phyloP scores from a whole-genome alignment of 1,140 invertebrate species.

The Drosophila biarmipes region DNA sequence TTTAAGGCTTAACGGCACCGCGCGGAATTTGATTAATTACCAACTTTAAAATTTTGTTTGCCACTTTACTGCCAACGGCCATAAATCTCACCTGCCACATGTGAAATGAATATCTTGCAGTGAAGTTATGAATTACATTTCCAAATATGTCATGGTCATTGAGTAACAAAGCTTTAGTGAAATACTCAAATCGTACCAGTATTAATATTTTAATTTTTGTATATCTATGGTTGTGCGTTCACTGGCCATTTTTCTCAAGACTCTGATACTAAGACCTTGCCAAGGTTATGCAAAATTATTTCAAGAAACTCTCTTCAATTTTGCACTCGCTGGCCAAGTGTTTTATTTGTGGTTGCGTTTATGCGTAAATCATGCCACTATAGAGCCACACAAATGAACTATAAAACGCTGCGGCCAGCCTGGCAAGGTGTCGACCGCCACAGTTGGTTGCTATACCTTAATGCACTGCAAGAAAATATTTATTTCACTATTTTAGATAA shows the following conservation, averaged over 20 bases:
- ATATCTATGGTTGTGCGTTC: no score
- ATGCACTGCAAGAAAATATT: neutral
- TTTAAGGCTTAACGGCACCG: constrained; percentile 71
- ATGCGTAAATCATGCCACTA: constrained; percentile 70
- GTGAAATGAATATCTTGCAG: neutral
- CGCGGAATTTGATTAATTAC: constrained; percentile 71
- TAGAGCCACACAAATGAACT: constrained; percentile 75
- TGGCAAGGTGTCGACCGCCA: constrained; percentile 40
- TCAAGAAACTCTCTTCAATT: constrained; percentile 9
- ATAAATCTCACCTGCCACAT: constrained; percentile 22
- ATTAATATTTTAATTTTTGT: no score
- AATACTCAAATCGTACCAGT: no score
- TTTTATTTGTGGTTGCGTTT: constrained; percentile 27
- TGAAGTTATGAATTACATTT: neutral
- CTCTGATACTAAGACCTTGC: neutral
- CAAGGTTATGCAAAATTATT: constrained; percentile 7
- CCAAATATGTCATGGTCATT: neutral
- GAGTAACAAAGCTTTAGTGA: no score
- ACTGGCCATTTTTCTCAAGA: neutral
- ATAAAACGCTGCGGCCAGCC: constrained; percentile 45
- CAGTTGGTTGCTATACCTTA: neutral
- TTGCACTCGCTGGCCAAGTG: constrained; percentile 11
- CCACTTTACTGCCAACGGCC: constrained; percentile 35
- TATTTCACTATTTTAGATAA: no score
- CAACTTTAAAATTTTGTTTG: constrained; percentile 39